Evolutionary conservation across 2,888 invertebrate species (phyloP).

Genomic region (Leucophenga montana): DNA sequence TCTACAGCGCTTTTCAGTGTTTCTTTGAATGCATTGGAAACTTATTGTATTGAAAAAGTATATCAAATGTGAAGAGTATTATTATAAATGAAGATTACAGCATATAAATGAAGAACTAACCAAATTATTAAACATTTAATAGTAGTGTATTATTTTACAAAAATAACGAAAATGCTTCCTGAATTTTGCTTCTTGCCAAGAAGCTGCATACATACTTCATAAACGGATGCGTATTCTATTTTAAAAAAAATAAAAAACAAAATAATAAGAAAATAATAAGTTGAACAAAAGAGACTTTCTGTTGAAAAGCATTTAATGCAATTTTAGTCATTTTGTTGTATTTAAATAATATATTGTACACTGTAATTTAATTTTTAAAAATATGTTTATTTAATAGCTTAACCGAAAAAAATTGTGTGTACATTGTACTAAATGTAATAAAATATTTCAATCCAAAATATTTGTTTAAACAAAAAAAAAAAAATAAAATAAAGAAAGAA

Average conservation of each 20-base stretch:
- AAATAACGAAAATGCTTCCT: conserved; percentile 10
- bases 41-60: too few species aligned
- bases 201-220: conserved; percentile 31
- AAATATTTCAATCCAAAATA: conserved; percentile 15
- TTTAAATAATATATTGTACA: too few species aligned
- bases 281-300: conserved; percentile 45
- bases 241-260: conserved; percentile 14
- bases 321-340: conserved; percentile 53
- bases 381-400: too few species aligned
- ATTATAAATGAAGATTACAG: background rate
- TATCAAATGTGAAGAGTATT: background rate
- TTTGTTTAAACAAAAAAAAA: background rate
- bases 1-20: too few species aligned
- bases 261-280: conserved; percentile 26
- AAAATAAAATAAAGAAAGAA: background rate
- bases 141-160: background rate
- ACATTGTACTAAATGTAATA: too few species aligned
- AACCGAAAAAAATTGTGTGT: too few species aligned
- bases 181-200: conserved; percentile 37
- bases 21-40: too few species aligned
- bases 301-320: conserved; percentile 67
- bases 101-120: background rate
- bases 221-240: conserved; percentile 6
- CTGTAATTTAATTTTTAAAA: too few species aligned
- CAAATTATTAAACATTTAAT: background rate